phyloP scores from a whole-genome alignment of 2,113 vertebrate genomes.

The Malurus alboscapulatus region DNA sequence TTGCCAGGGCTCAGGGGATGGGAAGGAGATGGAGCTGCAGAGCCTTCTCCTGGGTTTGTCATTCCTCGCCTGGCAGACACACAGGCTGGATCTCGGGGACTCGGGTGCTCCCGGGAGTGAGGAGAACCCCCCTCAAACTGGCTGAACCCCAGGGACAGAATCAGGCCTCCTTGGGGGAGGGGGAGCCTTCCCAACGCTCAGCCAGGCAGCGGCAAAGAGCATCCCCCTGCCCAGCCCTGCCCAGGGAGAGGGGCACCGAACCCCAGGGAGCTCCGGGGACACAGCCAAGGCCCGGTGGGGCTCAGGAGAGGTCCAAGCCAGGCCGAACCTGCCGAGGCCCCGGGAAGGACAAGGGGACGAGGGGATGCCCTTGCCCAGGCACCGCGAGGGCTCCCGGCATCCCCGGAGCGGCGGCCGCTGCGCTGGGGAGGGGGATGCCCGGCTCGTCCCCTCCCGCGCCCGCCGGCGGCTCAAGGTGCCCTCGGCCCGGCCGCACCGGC shows the following conservation, averaged over 20 bases:
- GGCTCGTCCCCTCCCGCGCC: background rate
- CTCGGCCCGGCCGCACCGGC: background rate
- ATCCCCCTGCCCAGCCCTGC: background rate
- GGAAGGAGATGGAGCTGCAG: background rate
- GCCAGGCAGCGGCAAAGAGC: background rate
- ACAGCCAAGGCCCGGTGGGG: background rate
- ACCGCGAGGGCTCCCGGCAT: background rate
- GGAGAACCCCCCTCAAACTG: background rate
- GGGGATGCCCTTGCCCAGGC: constrained; percentile 17
- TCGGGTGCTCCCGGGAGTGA: background rate
- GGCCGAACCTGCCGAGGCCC: background rate
- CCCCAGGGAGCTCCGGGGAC: background rate
- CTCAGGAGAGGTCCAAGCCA: background rate
- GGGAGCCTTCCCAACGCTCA: background rate
- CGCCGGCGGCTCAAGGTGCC: constrained; percentile 50
- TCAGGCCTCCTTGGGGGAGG: background rate
- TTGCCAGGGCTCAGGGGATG: background rate
- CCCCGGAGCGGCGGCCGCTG: background rate
- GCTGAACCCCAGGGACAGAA: background rate
- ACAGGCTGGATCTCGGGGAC: background rate
- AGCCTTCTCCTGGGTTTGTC: background rate
- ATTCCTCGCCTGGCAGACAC: background rate
- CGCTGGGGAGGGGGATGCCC: background rate
- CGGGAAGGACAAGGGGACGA: background rate
- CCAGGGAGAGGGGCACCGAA: background rate